Evolutionary conservation across 1,140 invertebrate genomes (phyloP), one percentile per base, ranked within the genome.

Genomic region (Stegodyphus mimosarum): DNA sequence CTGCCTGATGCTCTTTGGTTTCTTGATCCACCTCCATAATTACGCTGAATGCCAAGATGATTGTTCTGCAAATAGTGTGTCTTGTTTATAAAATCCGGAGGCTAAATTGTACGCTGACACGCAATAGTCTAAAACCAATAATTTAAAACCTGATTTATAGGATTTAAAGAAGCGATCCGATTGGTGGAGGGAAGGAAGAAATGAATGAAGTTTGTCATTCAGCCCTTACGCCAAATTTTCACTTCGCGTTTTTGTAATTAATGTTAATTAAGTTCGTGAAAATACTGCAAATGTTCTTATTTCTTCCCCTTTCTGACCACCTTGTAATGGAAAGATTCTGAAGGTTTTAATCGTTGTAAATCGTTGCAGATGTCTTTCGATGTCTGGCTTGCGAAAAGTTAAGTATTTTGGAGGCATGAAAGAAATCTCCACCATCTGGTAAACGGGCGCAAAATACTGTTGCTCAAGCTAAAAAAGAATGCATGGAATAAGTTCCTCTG

Each of bases 141-240:
- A 83, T 83, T 83, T 83, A 83, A 83, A 83, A 83, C 80, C 71
- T 83, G 80, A 83, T 83, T 83, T 83, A 83, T 83, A 48, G 80
- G 80, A 83, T 83, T 10, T 73, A 74, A 83, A 74, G 80, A 53
- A 83, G 80, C 60, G 66, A 74, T 66, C 18, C 13, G 70, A 71
- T 15, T n/a, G 13, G 70, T 33, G n/a, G 70, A 51, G 15, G 50
- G 50, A 7, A 49, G 50, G 18, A 71, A 33, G 33, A 33, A 33
- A 33, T 33, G 33, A 33, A 33, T 33, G 33, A 33, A 33, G 33
- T 55, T 33, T n/a, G 15, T 55, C 18, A n/a, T 74, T 53, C 7
- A 51, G 15, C 13, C 52, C 9, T 1, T 60, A 10, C 15, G 72
- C 51, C 33, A 18, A 74, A 74, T 74, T 74, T 55, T n/a, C 15